Conservation (phyloP, 2,888 invertebrate species). For the Aquatica leii region DNA sequence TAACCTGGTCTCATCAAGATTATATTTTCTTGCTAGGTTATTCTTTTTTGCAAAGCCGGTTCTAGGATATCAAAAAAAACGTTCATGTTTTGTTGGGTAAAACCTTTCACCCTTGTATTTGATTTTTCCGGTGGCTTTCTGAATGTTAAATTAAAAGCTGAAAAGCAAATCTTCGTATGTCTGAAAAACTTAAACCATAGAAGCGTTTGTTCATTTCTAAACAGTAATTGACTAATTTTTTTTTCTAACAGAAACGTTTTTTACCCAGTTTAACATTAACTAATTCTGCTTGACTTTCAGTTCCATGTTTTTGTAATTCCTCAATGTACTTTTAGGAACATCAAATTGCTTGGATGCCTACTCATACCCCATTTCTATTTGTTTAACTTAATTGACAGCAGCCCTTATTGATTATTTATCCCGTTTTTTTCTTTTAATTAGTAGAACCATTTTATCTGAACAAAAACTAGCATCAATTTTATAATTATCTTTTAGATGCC, state of each 20-base stretch:
- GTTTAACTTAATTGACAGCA: background rate
- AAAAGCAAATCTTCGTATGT: background rate
- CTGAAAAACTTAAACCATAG: background rate
- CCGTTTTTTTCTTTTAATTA: no score
- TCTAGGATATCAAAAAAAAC: background rate
- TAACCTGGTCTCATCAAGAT: no score
- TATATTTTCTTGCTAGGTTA: no score
- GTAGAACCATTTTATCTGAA: no score
- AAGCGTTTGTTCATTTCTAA: constrained; percentile 1
- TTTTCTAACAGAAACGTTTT: background rate
- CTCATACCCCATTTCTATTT: constrained; percentile 1
- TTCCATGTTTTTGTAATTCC: constrained; percentile 1
- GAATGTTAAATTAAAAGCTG: background rate
- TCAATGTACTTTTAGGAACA: constrained; percentile 4
- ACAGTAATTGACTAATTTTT: background rate
- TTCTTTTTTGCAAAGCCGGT: background rate
- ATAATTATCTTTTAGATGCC: no score
- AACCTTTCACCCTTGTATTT: background rate
- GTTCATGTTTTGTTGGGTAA: background rate
- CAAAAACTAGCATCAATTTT: no score
- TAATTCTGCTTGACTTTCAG: background rate
- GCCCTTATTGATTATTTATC: background rate
- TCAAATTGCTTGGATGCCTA: background rate
- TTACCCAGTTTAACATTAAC: constrained; percentile 1
- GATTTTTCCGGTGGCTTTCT: background rate